Base-by-base conservation (phyloP, 2,113 vertebrate genomes). In the Ardeotis arabs region DNA sequence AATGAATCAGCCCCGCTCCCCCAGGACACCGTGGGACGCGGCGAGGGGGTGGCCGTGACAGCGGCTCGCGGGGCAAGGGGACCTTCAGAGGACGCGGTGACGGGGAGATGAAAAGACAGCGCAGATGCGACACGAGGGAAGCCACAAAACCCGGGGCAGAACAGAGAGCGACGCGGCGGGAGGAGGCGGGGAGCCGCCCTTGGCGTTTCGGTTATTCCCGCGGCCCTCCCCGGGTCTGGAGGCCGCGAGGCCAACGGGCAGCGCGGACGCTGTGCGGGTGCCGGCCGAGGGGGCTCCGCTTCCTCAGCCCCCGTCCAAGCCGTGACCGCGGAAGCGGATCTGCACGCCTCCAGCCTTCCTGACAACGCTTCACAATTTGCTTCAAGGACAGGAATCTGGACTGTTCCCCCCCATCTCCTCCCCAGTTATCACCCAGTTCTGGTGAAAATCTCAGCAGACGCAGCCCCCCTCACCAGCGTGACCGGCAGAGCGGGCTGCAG, bases 1-100 rank as follows among this genome's bases (percentile, higher is more conserved):
- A 97, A 98, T 97, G 95, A 98, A 96, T 97, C 96, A 97, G 95
- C 92, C 45, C 62, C 35, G 84, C 84, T 96, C 87, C 96, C 93
- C 79, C 60, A 84, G 88, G 95, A 84, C 90, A 86, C 39, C 67
- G 92, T 94, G 86, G 96, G 97, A 82, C 8, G 95, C 58, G 22
- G 64, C 2, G 77, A 93, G 91, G 97, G 96, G 93, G 79, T 80
- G 97, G 39, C 39, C 39, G 79, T 84, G 97, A 97, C 95, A 60
- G 93, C 10, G 28, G 74, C 84, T 87, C 60, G 41, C 7, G 10
- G 84, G 53, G 69, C 83, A 74, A 3, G 19, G 10, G 76, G 69
- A 95, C 90, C 90, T 92, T 96, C 89, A 78, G 66, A 69, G 95
- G 69, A 10, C 44, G 28, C 17, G 7, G n/a, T 41, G 45, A 39